Percentiles rank a stretch among this genome's conserved stretches.
Evolutionary conservation across 2,797 vertebrate species (phyloP).

Genomic region (Coccyzus lansbergi): DNA sequence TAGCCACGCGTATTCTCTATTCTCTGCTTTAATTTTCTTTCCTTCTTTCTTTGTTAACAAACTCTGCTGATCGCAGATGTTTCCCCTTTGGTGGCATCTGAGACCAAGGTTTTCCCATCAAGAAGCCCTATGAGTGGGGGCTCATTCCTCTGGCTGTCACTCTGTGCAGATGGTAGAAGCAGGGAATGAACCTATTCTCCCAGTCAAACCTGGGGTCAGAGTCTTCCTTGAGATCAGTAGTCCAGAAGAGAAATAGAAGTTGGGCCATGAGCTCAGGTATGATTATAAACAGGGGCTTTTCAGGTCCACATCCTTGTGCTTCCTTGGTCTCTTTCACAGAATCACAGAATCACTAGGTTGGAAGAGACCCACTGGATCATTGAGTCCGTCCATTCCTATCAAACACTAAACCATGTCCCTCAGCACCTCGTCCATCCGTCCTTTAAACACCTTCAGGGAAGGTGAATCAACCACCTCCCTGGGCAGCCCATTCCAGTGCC

Average conservation of each 20-base stretch:
- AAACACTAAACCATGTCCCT: no score
- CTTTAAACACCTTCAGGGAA: no score
- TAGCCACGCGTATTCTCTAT: constrained; percentile 19
- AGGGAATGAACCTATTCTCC: not conserved
- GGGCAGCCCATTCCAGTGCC: no score
- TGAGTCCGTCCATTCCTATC: no score
- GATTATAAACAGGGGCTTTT: not conserved
- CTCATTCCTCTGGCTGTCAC: not conserved
- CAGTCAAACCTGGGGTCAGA: not conserved
- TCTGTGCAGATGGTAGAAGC: not conserved
- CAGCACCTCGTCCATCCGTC: no score
- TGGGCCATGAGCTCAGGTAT: not conserved
- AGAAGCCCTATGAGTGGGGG: fast-evolving
- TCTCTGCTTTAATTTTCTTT: constrained; percentile 54
- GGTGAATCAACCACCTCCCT: no score
- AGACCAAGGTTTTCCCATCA: not conserved
- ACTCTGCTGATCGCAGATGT: constrained; percentile 12
- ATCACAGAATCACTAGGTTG: no score
- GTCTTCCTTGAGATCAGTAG: not conserved
- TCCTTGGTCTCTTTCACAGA: not conserved
- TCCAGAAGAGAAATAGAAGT: not conserved
- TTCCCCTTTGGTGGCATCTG: constrained; percentile 27
- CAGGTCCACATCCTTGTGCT: not conserved
- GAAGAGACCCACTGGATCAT: no score
- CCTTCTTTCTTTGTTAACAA: constrained; percentile 27